Conservation (phyloP, 2,797 vertebrate genomes). For the Dipus sagitta region DNA sequence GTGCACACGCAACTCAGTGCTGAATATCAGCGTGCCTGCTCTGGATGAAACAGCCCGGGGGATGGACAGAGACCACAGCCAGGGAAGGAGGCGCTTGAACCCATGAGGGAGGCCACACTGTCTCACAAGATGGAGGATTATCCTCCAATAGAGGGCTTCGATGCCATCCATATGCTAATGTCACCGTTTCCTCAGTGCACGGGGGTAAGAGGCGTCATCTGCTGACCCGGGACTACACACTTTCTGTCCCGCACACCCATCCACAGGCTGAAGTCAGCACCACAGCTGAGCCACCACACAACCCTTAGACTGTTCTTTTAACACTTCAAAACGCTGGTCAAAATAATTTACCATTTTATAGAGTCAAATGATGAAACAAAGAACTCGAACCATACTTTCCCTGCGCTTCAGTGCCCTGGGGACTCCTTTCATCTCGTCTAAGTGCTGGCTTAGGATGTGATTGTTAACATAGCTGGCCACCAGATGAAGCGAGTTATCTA, state of each 20-base stretch:
- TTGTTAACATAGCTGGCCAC: slow-evolving; percentile 91
- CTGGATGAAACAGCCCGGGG: slow-evolving; percentile 73
- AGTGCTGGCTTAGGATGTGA: slow-evolving; percentile 89
- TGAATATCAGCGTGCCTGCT: slow-evolving; percentile 74
- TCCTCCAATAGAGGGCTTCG: slow-evolving; percentile 84
- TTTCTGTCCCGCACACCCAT: slow-evolving; percentile 85
- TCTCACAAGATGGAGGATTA: slow-evolving; percentile 84
- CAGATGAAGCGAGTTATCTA: slow-evolving; percentile 91
- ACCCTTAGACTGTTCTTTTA: slow-evolving; percentile 84
- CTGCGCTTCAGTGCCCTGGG: slow-evolving; percentile 85
- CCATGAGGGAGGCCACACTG: slow-evolving; percentile 77
- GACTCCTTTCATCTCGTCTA: slow-evolving; percentile 89
- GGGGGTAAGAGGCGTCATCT: slow-evolving; percentile 87
- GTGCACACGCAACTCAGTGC: slow-evolving; percentile 61
- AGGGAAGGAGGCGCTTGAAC: slow-evolving; percentile 70
- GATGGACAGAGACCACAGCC: slow-evolving; percentile 66
- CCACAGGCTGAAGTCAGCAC: slow-evolving; percentile 78
- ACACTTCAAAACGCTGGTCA: slow-evolving; percentile 86
- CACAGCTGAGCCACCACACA: slow-evolving; percentile 74
- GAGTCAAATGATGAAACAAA: slow-evolving; percentile 88
- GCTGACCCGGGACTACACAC: slow-evolving; percentile 83
- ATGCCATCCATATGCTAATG: slow-evolving; percentile 89
- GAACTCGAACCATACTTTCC: slow-evolving; percentile 86
- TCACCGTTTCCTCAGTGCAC: slow-evolving; percentile 84
- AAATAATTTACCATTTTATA: slow-evolving; percentile 88